Conservation (phyloP, 2,888 invertebrate species). For the Globia sparganii region DNA sequence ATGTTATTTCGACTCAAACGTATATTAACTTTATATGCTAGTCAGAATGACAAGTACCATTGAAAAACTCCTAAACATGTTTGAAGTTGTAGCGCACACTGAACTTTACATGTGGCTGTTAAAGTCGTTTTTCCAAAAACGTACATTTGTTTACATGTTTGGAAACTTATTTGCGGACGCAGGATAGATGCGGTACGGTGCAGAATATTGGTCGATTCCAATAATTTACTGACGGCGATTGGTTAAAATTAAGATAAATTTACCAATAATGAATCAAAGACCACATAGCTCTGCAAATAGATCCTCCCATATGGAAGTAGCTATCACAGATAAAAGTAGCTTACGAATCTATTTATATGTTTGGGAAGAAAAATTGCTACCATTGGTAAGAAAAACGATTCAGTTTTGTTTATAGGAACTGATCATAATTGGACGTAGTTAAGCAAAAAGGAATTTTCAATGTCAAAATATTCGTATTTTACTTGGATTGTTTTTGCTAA, state of each 20-base stretch:
- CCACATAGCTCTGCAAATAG: background rate
- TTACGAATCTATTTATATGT: background rate
- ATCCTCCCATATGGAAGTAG: background rate
- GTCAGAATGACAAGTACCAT: background rate
- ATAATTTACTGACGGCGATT: background rate
- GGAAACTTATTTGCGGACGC: background rate
- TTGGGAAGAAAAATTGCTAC: background rate
- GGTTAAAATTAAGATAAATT: background rate
- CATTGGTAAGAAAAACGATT: background rate
- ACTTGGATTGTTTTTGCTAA: too few relatives aligned
- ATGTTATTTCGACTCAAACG: background rate
- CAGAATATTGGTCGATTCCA: background rate
- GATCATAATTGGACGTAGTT: too few relatives aligned
- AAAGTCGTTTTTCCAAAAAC: background rate
- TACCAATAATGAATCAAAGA: background rate
- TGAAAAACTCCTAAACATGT: background rate
- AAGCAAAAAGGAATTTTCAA: too few relatives aligned
- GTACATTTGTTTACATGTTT: background rate
- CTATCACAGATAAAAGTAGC: background rate
- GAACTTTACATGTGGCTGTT: background rate
- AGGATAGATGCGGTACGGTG: background rate
- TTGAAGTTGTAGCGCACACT: background rate
- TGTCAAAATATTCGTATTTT: too few relatives aligned
- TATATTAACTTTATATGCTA: background rate
- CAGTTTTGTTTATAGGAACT: background rate